Conservation (phyloP, 92 coral and sea anemone genomes). For the Pocillopora meandrina region DNA sequence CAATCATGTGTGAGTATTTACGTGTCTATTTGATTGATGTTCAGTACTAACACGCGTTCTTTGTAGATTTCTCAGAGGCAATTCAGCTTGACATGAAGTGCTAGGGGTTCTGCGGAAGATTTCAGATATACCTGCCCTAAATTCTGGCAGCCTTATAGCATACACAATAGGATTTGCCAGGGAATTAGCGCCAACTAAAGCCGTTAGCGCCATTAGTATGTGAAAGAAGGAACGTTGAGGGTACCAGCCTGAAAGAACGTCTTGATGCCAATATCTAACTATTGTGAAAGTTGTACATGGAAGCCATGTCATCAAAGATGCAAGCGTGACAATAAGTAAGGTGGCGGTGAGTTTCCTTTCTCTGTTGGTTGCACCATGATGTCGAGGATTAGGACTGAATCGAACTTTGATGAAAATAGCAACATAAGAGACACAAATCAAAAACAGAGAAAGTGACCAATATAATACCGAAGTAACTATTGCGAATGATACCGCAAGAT, state of each 20-base stretch:
- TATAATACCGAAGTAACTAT: too few relatives aligned
- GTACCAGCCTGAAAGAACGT: background rate
- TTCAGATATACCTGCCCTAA: background rate
- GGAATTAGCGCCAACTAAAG: background rate
- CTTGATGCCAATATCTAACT: background rate
- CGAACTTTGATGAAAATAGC: background rate
- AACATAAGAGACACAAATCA: background rate
- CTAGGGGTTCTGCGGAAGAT: background rate
- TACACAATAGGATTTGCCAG: background rate
- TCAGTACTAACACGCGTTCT: too few relatives aligned
- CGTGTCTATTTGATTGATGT: too few relatives aligned
- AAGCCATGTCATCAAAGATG: background rate
- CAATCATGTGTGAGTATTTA: too few relatives aligned
- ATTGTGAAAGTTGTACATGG: background rate
- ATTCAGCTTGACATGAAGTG: background rate
- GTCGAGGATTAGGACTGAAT: background rate
- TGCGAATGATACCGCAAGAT: background rate
- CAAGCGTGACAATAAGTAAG: background rate
- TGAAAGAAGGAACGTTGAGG: background rate
- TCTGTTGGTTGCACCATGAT: background rate
- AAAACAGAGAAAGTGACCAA: too few relatives aligned
- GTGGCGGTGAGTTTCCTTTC: slow-evolving; percentile 1
- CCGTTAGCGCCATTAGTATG: background rate
- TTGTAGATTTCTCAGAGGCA: background rate
- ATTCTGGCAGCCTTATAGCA: background rate